These are phyloP conservation scores for Laupala kohalensis DNA, from an alignment of 1,140 invertebrate species.

Conservation along the genomic window DNA sequence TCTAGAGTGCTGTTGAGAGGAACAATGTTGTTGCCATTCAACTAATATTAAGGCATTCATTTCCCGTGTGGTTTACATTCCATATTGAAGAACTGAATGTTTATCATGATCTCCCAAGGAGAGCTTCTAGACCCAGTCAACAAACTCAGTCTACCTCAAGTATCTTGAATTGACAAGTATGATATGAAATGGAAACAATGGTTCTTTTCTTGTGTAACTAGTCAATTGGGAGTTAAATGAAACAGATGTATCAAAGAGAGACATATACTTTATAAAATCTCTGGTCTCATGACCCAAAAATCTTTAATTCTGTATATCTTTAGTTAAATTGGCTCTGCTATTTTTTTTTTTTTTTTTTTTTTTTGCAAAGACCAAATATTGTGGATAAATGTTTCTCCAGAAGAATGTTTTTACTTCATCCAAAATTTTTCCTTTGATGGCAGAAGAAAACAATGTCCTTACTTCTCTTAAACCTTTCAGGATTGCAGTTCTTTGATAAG, in stretches of 20 bases:
- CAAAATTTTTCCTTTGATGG: too few relatives aligned
- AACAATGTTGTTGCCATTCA: constrained; percentile 26
- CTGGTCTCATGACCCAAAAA: too few relatives aligned
- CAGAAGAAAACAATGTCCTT: too few relatives aligned
- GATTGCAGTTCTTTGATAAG: not conserved
- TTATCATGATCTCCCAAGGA: constrained; percentile 20
- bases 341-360: not conserved
- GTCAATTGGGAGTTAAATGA: too few relatives aligned
- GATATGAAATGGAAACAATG: too few relatives aligned
- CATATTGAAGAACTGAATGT: constrained; percentile 34
- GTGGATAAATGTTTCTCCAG: too few relatives aligned
- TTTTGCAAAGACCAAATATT: not conserved
- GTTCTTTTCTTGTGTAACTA: too few relatives aligned
- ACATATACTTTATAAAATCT: too few relatives aligned
- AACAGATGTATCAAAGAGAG: too few relatives aligned
- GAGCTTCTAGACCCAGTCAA: not conserved
- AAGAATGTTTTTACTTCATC: too few relatives aligned
- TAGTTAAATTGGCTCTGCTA: too few relatives aligned
- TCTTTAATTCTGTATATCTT: too few relatives aligned
- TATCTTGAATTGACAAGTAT: not conserved
- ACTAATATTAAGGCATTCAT: constrained; percentile 37
- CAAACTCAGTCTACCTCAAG: not conserved
- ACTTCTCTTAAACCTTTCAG: not conserved
- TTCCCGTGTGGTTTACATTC: constrained; percentile 38
- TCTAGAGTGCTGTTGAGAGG: constrained; percentile 25